phyloP scores from a whole-genome alignment of 1,140 invertebrate species.

The Bilobella aurantiaca region DNA sequence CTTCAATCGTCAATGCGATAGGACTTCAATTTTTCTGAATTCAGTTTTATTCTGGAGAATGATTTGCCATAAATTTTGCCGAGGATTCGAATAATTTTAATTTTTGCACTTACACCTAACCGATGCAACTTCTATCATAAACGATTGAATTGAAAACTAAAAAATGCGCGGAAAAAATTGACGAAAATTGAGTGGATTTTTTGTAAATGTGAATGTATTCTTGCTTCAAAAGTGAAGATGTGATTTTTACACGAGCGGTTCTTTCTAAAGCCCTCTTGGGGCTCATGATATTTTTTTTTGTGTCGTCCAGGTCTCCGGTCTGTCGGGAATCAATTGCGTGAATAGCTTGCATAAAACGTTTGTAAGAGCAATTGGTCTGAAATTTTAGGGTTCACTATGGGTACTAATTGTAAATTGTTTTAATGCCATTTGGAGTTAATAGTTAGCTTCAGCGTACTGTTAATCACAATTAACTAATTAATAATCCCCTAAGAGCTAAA shows the following conservation, averaged over 20 bases:
- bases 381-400: slow-evolving; percentile 29
- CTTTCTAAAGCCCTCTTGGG: slow-evolving; percentile 35
- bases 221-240: slow-evolving; percentile 29
- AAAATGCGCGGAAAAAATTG: slow-evolving; percentile 35
- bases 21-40: background rate
- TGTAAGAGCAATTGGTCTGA: slow-evolving; percentile 34
- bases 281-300: slow-evolving; percentile 26
- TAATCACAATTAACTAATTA: no score
- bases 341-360: slow-evolving; percentile 33
- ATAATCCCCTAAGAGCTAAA: no score
- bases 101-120: slow-evolving; percentile 30
- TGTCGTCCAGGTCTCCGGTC: slow-evolving; percentile 28
- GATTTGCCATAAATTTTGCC: slow-evolving; percentile 29
- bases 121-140: slow-evolving; percentile 32
- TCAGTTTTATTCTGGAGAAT: slow-evolving; percentile 7
- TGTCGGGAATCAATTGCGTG: slow-evolving; percentile 26
- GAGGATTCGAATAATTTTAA: slow-evolving; percentile 33
- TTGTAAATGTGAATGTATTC: slow-evolving; percentile 24
- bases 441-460: no score
- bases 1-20: slow-evolving; percentile 20
- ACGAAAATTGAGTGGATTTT: slow-evolving; percentile 31
- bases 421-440: no score
- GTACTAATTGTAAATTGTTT: no score
- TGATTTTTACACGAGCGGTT: slow-evolving; percentile 30
- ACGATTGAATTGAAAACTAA: slow-evolving; percentile 27